Evolutionary conservation across 2,797 vertebrate genomes (phyloP), one percentile per base, ranked within the genome.

Genomic region (Pipistrellus pygmaeus): DNA sequence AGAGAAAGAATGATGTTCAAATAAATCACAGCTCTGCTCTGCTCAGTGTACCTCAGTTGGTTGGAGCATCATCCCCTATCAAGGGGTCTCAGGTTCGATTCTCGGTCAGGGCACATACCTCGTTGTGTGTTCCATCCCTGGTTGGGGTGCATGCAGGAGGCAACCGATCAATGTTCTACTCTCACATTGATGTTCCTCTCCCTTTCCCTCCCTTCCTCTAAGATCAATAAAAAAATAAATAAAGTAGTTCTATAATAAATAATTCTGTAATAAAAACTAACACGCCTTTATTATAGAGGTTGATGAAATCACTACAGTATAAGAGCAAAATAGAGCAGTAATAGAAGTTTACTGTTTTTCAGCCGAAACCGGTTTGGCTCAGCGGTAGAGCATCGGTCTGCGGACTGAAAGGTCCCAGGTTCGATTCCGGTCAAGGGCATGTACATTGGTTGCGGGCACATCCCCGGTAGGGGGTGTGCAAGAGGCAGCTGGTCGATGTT

Each of bases 1-100:
- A 46, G 38, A 95, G 91, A 80, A 93, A 88, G 53, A 71, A 86
- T 25, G 51, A 32, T 51, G n/a, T 69, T 94, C 51, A 87, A 86
- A 86, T 48, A 77, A 30, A 83, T 53, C 27, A 48, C 21, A 38
- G 17, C n/a, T 41, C 8, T 51, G n/a, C 17, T 30, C 30, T n/a
- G 60, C 14, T 15, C 30, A 1, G 27, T 64, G 62, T 64, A 30
- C 27, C 64, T 66, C n/a, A 4, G 64, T 9, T 66, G n/a, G 64
- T 20, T 32, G 14, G 17, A 66, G n/a, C n/a, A 20, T 66, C 64
- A 1, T 32, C n/a, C n/a, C 17, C 8, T 32, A 32, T 8, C 64
- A 66, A 66, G 64, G n/a, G n/a, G 64, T 32, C n/a, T 18, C n/a
- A 0, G 17, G 64, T 32, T 66, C 15, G 8, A 66, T 66, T 66